Evolutionary conservation across 2,797 vertebrate genomes (phyloP).

Genomic region (Salmo trutta): DNA sequence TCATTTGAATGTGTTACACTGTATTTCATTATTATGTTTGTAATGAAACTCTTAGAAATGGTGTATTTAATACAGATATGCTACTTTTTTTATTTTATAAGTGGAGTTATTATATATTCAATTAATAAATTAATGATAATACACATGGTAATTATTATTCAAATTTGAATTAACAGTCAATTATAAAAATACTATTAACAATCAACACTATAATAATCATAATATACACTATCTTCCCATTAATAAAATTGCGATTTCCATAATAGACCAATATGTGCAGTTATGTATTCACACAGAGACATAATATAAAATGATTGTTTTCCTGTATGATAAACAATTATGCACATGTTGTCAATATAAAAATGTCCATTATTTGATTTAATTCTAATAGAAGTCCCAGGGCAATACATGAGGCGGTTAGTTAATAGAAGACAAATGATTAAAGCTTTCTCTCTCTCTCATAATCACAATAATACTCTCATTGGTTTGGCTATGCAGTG

Average conservation of each 20-base stretch:
- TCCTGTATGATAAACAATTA: constrained; percentile 71
- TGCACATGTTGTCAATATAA: constrained; percentile 75
- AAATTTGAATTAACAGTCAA: not conserved
- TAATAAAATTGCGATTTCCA: constrained; percentile 39
- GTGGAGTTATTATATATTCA: not conserved
- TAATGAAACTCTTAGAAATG: not conserved
- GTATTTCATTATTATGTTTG: not conserved
- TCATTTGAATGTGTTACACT: not conserved
- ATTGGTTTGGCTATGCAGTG: constrained; percentile 19
- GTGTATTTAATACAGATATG: not conserved
- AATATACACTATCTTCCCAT: not conserved
- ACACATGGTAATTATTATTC: constrained; percentile 1
- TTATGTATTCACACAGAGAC: constrained; percentile 57
- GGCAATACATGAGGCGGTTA: constrained; percentile 59
- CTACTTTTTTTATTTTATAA: not conserved
- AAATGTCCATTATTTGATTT: constrained; percentile 76
- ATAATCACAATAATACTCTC: constrained; percentile 56
- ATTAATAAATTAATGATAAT: not conserved
- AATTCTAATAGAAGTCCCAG: constrained; percentile 72
- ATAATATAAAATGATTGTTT: constrained; percentile 14
- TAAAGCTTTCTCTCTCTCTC: constrained; percentile 57
- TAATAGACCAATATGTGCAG: constrained; percentile 53
- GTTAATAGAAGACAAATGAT: constrained; percentile 67
- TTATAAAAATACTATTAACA: not conserved
- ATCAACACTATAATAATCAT: not conserved